Percentiles rank a stretch among this genome's conserved stretches.
phyloP scores from a whole-genome alignment of 2,113 vertebrate species.

The Myiozetetes cayanensis region DNA sequence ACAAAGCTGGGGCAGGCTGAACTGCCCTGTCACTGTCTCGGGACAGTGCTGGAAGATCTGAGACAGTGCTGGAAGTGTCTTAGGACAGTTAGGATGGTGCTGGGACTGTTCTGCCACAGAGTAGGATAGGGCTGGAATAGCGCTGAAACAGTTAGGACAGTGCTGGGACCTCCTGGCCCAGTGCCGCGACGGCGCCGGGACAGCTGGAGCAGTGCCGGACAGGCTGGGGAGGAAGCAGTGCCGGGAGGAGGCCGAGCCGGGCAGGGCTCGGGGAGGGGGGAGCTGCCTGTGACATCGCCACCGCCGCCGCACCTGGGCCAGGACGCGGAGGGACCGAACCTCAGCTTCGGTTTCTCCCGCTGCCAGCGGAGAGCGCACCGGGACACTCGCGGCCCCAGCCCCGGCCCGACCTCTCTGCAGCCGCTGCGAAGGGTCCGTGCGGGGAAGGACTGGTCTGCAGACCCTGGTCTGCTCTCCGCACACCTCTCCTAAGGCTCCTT shows the following conservation, averaged over 20 bases:
- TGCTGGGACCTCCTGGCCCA: neutral
- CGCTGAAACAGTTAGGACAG: neutral
- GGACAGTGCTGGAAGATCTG: neutral
- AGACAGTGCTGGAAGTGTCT: neutral
- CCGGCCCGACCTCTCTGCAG: neutral
- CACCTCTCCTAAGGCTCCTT: neutral
- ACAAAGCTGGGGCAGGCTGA: neutral
- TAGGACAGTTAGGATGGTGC: neutral
- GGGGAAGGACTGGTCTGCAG: neutral
- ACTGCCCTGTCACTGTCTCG: neutral
- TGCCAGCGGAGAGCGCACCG: neutral
- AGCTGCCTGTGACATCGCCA: neutral
- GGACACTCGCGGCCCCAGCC: neutral
- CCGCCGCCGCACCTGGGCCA: neutral
- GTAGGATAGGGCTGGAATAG: neutral
- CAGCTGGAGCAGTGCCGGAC: neutral
- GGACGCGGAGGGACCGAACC: neutral
- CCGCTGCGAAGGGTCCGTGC: neutral
- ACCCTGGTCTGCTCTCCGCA: neutral
- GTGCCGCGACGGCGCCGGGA: neutral
- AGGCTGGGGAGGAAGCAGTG: neutral
- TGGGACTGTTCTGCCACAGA: neutral
- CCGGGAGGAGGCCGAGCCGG: no score
- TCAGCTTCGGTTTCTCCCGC: neutral
- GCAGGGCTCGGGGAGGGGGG: no score